Percentiles rank a stretch among this genome's conserved stretches.
Evolutionary conservation across 2,797 vertebrate species (phyloP).

Genomic region (Cirrhinus mrigala): DNA sequence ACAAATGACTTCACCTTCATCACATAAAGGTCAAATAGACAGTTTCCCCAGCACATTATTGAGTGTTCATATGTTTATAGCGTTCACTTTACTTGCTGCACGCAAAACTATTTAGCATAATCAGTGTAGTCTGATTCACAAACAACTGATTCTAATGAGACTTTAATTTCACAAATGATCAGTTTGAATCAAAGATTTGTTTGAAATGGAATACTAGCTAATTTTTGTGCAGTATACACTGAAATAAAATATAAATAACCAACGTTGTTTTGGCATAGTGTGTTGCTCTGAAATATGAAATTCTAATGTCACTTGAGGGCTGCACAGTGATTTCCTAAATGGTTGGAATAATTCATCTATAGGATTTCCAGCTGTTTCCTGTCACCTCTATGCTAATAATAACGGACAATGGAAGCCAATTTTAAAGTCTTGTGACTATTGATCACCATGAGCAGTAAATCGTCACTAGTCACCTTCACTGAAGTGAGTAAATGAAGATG

Average conservation of each 20-base stretch:
- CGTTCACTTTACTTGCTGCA: background rate
- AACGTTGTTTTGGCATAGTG: background rate
- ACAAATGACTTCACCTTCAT: background rate
- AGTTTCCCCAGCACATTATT: background rate
- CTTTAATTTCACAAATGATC: background rate
- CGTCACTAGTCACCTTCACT: conserved; percentile 8
- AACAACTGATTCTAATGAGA: background rate
- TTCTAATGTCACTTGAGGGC: background rate
- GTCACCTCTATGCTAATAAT: conserved; percentile 21
- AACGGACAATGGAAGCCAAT: conserved; percentile 9
- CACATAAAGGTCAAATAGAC: background rate
- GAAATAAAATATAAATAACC: background rate
- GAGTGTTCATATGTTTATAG: background rate
- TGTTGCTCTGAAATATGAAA: background rate
- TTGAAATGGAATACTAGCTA: background rate
- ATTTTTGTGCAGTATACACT: background rate
- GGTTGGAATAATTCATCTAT: background rate
- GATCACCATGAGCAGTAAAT: background rate
- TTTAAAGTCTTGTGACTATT: conserved; percentile 9
- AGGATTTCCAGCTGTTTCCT: background rate
- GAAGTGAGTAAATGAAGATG: conserved; percentile 3
- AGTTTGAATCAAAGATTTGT: background rate
- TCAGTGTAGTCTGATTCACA: background rate
- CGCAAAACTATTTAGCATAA: background rate
- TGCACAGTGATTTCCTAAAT: background rate